These are phyloP conservation scores for Muscicapa comitata DNA, from an alignment of 2,797 vertebrate genomes.

Conservation along the genomic window DNA sequence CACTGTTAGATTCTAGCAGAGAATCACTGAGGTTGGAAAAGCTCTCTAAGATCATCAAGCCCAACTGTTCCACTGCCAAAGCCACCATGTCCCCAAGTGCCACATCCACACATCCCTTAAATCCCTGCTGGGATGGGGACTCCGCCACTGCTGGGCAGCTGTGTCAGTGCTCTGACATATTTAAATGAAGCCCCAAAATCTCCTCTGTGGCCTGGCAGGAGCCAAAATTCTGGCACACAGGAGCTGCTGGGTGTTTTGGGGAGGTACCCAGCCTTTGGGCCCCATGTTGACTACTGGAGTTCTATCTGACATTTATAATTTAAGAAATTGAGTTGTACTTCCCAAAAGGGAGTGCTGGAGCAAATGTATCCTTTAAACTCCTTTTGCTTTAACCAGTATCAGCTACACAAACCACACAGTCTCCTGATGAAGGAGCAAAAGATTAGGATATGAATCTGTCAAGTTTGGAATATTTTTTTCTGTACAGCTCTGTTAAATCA, in stretches of 20 bases:
- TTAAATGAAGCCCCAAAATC: accelerated
- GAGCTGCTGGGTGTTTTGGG: neutral
- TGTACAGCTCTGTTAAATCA: constrained; percentile 63
- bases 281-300: neutral
- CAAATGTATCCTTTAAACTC: neutral
- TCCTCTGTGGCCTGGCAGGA: neutral
- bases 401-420: neutral
- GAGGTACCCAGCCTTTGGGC: accelerated
- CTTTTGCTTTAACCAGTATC: neutral
- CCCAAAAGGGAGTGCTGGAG: neutral
- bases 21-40: neutral
- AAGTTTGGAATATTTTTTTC: constrained; percentile 76
- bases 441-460: constrained; percentile 79
- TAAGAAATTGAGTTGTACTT: neutral
- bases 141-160: neutral
- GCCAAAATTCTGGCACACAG: accelerated
- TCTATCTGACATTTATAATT: neutral
- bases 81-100: neutral
- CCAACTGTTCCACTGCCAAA: neutral
- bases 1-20: accelerated
- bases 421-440: constrained; percentile 58
- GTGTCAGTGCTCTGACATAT: neutral
- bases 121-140: neutral
- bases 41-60: neutral
- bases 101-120: neutral